Conservation (phyloP, 2,888 invertebrate genomes). For the Horisme vitalbata region DNA sequence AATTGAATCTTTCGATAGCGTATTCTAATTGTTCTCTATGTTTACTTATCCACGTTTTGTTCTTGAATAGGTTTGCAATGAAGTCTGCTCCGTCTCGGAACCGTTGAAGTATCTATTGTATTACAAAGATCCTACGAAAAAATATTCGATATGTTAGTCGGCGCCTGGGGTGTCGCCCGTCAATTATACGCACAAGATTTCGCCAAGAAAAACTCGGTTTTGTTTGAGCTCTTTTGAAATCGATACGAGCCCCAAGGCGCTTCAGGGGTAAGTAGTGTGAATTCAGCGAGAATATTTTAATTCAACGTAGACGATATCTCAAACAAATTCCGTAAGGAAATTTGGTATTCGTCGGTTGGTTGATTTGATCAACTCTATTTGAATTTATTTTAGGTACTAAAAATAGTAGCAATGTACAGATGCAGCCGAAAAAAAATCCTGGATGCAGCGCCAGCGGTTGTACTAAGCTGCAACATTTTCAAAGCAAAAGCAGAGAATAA, state of each 20-base stretch:
- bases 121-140: conserved; percentile 27
- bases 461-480: background rate
- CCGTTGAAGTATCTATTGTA: conserved; percentile 45
- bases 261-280: conserved; percentile 14
- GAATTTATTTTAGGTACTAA: no score
- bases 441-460: no score
- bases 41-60: background rate
- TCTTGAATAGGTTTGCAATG: background rate
- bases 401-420: no score
- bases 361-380: no score
- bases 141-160: conserved; percentile 47
- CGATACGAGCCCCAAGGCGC: conserved; percentile 20
- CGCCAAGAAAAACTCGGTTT: conserved; percentile 30
- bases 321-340: background rate
- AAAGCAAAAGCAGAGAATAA: conserved; percentile 1
- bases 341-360: no score
- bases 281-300: conserved; percentile 17
- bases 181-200: conserved; percentile 46
- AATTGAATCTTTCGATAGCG: no score
- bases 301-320: conserved; percentile 6
- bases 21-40: background rate
- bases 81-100: conserved; percentile 1
- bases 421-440: background rate
- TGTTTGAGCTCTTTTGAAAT: conserved; percentile 27
- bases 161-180: conserved; percentile 38